Percentiles rank a stretch among this genome's conserved stretches.
Evolutionary conservation across 2,888 invertebrate genomes (phyloP).

Genomic region (Caenorhabditis angaria): DNA sequence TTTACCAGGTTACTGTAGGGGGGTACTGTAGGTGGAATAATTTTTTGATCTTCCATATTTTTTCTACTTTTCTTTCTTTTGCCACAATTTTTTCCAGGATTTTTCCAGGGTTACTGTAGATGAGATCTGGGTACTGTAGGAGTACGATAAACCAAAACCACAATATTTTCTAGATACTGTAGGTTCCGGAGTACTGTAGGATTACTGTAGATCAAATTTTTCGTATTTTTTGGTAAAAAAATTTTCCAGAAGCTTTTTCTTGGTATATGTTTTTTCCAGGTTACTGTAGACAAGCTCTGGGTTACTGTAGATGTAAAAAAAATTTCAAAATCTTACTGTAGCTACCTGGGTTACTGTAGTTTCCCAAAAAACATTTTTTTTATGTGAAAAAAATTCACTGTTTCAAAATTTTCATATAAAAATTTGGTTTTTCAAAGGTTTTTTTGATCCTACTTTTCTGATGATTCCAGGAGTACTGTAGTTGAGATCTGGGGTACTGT

Average conservation of each 20-base stretch:
- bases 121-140: not conserved
- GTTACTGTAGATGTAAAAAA: too few species aligned
- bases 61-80: not conserved
- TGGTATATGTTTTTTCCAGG: too few species aligned
- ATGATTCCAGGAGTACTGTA: too few species aligned
- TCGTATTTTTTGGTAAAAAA: not conserved
- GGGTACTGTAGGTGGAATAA: not conserved
- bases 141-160: not conserved
- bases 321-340: too few species aligned
- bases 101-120: not conserved
- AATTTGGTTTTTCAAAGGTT: too few species aligned
- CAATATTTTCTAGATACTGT: not conserved
- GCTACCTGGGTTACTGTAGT: not conserved
- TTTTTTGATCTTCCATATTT: not conserved
- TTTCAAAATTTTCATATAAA: too few species aligned
- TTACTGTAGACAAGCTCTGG: too few species aligned
- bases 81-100: not conserved
- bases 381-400: too few species aligned
- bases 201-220: not conserved
- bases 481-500: too few species aligned
- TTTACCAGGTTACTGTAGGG: not conserved
- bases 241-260: too few species aligned
- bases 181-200: not conserved
- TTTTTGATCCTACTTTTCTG: too few species aligned
- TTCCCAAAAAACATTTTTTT: conserved; percentile 5